phyloP scores from a whole-genome alignment of 2,797 vertebrate genomes.

The Jordanella pulchra region DNA sequence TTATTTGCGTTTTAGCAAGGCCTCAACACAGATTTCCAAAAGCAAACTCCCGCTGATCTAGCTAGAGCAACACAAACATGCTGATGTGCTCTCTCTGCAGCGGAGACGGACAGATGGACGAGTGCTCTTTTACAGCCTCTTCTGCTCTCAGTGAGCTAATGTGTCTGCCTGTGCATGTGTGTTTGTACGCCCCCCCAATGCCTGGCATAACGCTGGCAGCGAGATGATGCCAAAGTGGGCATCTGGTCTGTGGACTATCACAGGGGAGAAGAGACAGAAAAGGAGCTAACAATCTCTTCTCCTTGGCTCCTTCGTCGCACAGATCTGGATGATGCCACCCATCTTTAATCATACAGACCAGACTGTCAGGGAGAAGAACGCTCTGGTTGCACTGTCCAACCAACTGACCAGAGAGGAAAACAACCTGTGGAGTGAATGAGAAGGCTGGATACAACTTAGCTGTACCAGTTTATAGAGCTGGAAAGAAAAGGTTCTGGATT shows the following conservation, averaged over 20 bases:
- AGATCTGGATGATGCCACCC: constrained; percentile 19
- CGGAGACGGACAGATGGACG: constrained; percentile 66
- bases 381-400: background rate
- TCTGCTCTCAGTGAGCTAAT: constrained; percentile 12
- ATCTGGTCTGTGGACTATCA: constrained; percentile 71
- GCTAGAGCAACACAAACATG: constrained; percentile 36
- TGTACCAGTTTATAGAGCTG: too few relatives aligned
- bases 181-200: constrained; percentile 25
- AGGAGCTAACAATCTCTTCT: constrained; percentile 6
- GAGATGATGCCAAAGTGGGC: constrained; percentile 68
- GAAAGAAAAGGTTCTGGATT: too few relatives aligned
- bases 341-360: constrained; percentile 30
- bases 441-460: background rate
- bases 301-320: constrained; percentile 9
- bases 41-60: constrained; percentile 8
- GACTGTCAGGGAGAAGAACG: constrained; percentile 8
- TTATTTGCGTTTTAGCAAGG: constrained; percentile 7
- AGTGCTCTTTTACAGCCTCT: constrained; percentile 63
- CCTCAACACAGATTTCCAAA: constrained; percentile 19
- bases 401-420: background rate
- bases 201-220: constrained; percentile 57
- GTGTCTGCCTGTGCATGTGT: constrained; percentile 18
- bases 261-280: constrained; percentile 51
- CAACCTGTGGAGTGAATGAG: background rate
- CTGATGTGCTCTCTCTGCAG: constrained; percentile 45